These are phyloP conservation scores for Eurystomus gularis DNA, from an alignment of 2,113 vertebrate genomes.

Conservation along the genomic window DNA sequence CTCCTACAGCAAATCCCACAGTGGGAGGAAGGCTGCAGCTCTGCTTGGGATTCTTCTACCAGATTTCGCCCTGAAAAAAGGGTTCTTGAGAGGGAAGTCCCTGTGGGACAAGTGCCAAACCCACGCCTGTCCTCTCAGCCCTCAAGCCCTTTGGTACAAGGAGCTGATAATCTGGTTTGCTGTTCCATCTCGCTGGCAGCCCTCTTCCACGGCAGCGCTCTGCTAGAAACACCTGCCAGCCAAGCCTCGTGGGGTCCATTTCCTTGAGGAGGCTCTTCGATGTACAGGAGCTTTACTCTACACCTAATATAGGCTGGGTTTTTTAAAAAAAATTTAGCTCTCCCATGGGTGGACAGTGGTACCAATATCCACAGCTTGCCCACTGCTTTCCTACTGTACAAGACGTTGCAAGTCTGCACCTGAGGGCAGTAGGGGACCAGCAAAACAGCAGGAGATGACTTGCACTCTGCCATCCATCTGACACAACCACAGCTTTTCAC, in stretches of 20 bases:
- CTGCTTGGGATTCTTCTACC: background rate
- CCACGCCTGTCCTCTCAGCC: background rate
- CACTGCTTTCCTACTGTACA: background rate
- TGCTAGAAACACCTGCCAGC: background rate
- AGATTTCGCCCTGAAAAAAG: background rate
- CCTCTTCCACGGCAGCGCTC: background rate
- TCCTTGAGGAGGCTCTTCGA: background rate
- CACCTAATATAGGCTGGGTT: background rate
- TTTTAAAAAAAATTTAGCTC: background rate
- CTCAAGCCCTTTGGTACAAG: background rate
- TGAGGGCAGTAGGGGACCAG: background rate
- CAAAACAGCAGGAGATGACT: background rate
- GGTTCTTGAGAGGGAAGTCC: background rate
- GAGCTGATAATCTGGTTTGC: background rate
- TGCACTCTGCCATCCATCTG: background rate
- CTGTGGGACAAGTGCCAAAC: background rate
- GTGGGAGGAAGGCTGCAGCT: background rate
- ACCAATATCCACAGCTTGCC: background rate
- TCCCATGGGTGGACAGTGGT: background rate
- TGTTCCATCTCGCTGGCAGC: background rate
- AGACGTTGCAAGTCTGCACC: accelerated
- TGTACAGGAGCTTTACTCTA: background rate
- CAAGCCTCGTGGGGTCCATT: background rate
- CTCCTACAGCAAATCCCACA: background rate
- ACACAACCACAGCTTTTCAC: background rate